Evolutionary conservation across 1,140 invertebrate genomes (phyloP).

Genomic region (Leptinotarsa lineolata): DNA sequence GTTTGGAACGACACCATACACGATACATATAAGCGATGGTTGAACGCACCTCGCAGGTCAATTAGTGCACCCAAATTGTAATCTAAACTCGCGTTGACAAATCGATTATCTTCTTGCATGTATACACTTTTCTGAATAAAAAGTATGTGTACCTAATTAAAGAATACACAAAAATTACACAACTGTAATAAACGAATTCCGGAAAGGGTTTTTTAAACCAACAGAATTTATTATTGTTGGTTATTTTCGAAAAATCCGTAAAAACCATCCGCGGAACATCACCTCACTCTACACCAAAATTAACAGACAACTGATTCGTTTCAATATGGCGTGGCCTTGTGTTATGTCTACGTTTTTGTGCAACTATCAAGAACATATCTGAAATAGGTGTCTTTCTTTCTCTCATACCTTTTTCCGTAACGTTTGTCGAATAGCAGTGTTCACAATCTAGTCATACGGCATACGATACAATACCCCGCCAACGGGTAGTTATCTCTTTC

Average conservation of each 20-base stretch:
- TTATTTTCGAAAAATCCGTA: conserved; percentile 41
- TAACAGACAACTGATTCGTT: conserved; percentile 57
- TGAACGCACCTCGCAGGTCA: conserved; percentile 47
- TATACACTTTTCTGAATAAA: conserved; percentile 44
- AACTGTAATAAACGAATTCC: neutral
- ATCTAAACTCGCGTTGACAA: conserved; percentile 57
- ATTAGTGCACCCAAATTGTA: conserved; percentile 56
- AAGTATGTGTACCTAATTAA: conserved; percentile 20
- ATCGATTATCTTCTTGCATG: conserved; percentile 54
- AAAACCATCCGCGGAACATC: conserved; percentile 42
- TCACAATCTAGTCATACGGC: conserved; percentile 47
- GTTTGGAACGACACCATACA: conserved; percentile 48
- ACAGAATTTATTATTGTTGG: conserved; percentile 2
- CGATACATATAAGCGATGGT: conserved; percentile 38
- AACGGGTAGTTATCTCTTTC: conserved; percentile 27
- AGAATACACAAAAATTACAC: conserved; percentile 11
- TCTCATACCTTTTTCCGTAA: conserved; percentile 25
- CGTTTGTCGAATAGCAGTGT: conserved; percentile 35
- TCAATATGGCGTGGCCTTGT: conserved; percentile 57
- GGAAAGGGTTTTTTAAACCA: neutral
- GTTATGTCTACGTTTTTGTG: conserved; percentile 51
- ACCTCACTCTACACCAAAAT: conserved; percentile 51
- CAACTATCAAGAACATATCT: conserved; percentile 38
- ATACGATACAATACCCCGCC: conserved; percentile 33
- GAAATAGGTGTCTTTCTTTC: conserved; percentile 33